Base-by-base conservation (phyloP, 2,888 invertebrate species). In the Pediacus dermestoides region DNA sequence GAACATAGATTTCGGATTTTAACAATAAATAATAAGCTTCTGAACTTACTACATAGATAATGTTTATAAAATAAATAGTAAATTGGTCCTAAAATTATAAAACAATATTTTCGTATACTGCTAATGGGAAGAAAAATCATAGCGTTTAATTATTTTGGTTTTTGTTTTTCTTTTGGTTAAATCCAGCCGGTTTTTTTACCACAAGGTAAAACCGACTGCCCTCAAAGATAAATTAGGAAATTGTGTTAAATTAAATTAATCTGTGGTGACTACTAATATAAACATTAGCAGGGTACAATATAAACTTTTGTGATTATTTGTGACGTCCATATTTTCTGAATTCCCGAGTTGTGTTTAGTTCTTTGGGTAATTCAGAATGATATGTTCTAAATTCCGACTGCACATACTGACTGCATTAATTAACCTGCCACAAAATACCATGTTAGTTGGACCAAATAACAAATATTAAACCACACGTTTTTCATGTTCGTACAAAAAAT, bases 231-330 rank as follows among this genome's bases (percentile, higher is more conserved):
- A 12, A 12, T 10, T 42, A 34, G 27, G 26, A 23, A 4, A 23
- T 23, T 23, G 21, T 32, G 34, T 30, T 25, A 35, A 41, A 41
- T 33, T 22, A 18, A 43, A 30, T 40, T 47, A 32, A 44, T 48
- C 48, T 50, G 45, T 55, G 46, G 44, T 46, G 43, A n/a, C n/a
- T 30, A 48, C 51, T 47, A 18, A 18, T 39, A 49, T 46, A 51
- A 56, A 58, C 56, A 60, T 63, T 63, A 63, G 64, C 63, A 63
- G 64, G 62, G 63, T 63, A 63, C 57, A 58, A n/a, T 50, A 48
- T 39, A 7, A 42, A 48, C 39, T 52, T 49, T 58, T 58, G 58
- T 59, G 55, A 60, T 60, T 60, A 50, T 58, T 61, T 60, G 48
- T 53, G 44, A 58, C 61, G 63, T 62, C 60, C 63, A 59, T 56